Base-by-base conservation (phyloP, 2,888 invertebrate genomes). In the Sesamia inferens region DNA sequence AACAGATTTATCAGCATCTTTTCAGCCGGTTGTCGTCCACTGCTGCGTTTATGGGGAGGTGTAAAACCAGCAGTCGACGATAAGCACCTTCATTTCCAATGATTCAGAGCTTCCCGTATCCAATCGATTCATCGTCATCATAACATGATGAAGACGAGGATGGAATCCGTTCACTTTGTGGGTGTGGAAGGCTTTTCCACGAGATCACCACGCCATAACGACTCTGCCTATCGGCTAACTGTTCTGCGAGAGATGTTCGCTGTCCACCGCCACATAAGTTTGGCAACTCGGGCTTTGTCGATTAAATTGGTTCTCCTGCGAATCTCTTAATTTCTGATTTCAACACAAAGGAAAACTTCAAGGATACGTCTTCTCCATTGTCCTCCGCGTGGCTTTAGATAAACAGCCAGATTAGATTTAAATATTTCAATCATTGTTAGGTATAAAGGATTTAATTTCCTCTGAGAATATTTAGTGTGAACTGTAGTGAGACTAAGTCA, bases 381-480 rank as follows among this genome's bases (percentile, higher is more conserved):
- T n/a, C 51, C n/a, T 54, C n/a, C n/a, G n/a, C 10, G 5, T 54
- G 10, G n/a, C n/a, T n/a, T n/a, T 54, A 10, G n/a, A 54, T n/a
- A 61, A 47, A 69, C 11, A 31, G 16, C n/a, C 24, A 47, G 39
- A 47, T 57, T n/a, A 76, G 10, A 55, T 19, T 75, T 48, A 58
- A 66, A 69, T n/a, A 67, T 61, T 75, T 44, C 47, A 75, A 62
- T 39, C 59, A 39, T 79, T 65, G 42, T 71, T 44, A 65, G 48
- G 65, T 51, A 51, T 48, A 59, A 54, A 70, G 55, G 48, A 79
- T 76, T 71, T 67, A 57, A 71, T 68, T 71, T 70, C 13, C 66
- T 55, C 61, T 47, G 51, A 39, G 66, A 81, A 70, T 73, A 58
- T 82, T 68, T 70, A 47, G 54, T n/a, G n/a, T n/a, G 47, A 83